A percentile compares a stretch with the other conserved stretches of the same genome.
Evolutionary conservation across 2,113 vertebrate species (phyloP).

Genomic region (Natator depressus): DNA sequence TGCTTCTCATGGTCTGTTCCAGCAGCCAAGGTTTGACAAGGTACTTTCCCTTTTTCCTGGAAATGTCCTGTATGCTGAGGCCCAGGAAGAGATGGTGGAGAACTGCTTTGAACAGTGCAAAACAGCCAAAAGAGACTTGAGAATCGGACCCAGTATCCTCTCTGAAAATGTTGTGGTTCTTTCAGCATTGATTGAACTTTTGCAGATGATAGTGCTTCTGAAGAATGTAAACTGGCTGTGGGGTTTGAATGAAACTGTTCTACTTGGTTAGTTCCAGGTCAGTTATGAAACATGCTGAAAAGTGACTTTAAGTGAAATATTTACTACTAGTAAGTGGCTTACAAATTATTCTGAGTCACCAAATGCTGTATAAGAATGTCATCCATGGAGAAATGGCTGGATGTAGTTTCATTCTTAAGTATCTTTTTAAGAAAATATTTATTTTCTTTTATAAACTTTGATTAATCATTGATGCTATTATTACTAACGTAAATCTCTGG

Average conservation of each 20-base stretch:
- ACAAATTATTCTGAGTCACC: neutral
- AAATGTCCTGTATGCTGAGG: neutral
- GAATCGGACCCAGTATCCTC: neutral
- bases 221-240: neutral
- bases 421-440: neutral
- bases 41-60: neutral
- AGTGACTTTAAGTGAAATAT: conserved; percentile 11
- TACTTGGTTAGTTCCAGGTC: neutral
- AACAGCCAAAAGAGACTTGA: neutral
- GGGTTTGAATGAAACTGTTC: neutral
- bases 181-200: neutral
- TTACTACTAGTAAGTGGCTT: neutral
- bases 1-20: neutral
- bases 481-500: neutral
- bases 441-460: neutral
- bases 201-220: neutral
- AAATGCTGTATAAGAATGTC: neutral
- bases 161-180: neutral
- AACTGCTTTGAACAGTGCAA: neutral
- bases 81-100: neutral
- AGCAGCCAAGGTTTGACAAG: neutral
- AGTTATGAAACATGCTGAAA: neutral
- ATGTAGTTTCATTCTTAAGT: neutral
- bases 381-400: neutral
- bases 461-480: neutral